Base-by-base conservation (phyloP, 1,140 invertebrate genomes). In the Luehdorfia chinensis region DNA sequence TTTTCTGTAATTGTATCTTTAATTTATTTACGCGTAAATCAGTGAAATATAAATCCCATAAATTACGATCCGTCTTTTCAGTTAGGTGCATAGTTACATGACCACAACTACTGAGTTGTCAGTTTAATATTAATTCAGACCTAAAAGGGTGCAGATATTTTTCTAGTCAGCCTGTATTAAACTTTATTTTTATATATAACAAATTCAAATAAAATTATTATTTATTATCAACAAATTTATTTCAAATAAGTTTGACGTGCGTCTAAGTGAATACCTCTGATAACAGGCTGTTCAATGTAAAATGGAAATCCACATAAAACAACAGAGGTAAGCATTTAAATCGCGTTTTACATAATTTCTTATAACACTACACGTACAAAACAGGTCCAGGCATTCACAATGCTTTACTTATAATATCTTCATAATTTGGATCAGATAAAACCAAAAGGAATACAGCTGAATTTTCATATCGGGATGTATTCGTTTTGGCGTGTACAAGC, bases 161-260 rank as follows among this genome's bases (percentile, higher is more conserved):
- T n/a, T n/a, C n/a, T n/a, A n/a, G n/a, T n/a, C n/a, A n/a, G n/a
- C n/a, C n/a, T n/a, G n/a, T n/a, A n/a, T n/a, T n/a, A n/a, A n/a
- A n/a, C n/a, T n/a, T n/a, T n/a, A n/a, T n/a, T n/a, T n/a, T n/a
- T n/a, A n/a, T n/a, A n/a, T n/a, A n/a, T n/a, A n/a, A n/a, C n/a
- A n/a, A n/a, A n/a, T n/a, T n/a, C n/a, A n/a, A n/a, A n/a, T n/a
- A n/a, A n/a, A n/a, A n/a, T n/a, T n/a, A 45, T 55, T 21, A 50
- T 34, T 33, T 55, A 53, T 72, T 61, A 59, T 77, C 67, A 80
- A 84, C 76, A 81, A 72, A 67, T 79, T 81, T 80, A 84, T 76
- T 84, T 65, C 72, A 84, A 79, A 78, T 72, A 61, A 66, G 65
- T 70, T 72, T 60, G 30, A 59, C 62, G 67, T 66, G 51, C 49